Evolutionary conservation across 2,113 vertebrate genomes (phyloP), one percentile per base, ranked within the genome.

Genomic region (Antennarius striatus): DNA sequence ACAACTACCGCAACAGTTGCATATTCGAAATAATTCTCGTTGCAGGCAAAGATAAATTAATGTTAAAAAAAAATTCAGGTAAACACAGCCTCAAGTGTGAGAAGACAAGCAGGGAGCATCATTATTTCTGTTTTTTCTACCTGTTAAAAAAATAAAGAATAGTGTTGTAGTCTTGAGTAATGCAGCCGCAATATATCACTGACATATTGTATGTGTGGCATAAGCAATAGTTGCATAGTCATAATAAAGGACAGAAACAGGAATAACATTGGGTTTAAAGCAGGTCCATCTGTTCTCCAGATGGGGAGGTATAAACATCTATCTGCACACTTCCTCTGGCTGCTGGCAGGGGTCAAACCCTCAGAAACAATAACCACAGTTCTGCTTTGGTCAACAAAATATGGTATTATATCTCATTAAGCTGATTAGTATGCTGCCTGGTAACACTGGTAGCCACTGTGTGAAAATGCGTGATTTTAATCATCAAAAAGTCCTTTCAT

Each of bases 321-420:
- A 80, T 77, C 66, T 62, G 66, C 63, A 75, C 77, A 74, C 75
- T 83, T 85, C 75, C 80, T 73, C 58, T 69, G 65, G 93, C 94
- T 95, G 94, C 92, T 91, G 91, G 93, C 75, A 68, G 76, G 95
- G 96, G 95, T 96, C 95, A 96, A 93, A 95, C 62, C 93, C 94
- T 95, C 92, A 91, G 93, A 96, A 92, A 96, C 95, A 96, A 96
- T 95, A 94, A 95, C 94, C 94, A 88, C 84, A 88, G 93, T 95
- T 98, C 95, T 98, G 95, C 95, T 95, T 96, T 96, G 95, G 95
- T 98, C 95, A 95, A 98, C 96, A 98, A 95, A 98, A 98, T 98
- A 94, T 93, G 93, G 94, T 95, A 96, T 96, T 96, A 97, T 96
- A 96, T 97, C 95, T 96, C 94, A 98, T 97, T 98, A 98, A 96